Percentiles rank a stretch among this genome's conserved stretches.
Conservation (phyloP, 2,113 vertebrate genomes). For the Stictonetta naevosa region DNA sequence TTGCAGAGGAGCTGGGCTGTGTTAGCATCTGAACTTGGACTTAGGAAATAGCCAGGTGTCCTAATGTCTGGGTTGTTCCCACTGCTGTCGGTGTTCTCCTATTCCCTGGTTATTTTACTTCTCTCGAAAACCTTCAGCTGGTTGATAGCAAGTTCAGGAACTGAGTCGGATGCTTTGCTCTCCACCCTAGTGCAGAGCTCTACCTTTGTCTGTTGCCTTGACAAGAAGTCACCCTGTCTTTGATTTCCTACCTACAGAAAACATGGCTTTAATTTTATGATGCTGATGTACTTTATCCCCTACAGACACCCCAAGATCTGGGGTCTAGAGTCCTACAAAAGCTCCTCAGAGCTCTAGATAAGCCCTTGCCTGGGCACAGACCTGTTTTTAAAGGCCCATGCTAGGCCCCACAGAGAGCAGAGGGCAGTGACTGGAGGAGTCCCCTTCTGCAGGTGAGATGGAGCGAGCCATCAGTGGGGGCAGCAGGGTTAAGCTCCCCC, state of each 20-base stretch:
- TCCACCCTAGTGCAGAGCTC: too few species aligned
- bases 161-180: neutral
- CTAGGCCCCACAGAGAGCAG: neutral
- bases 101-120: neutral
- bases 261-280: neutral
- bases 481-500: neutral
- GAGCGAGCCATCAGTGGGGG: neutral
- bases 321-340: neutral
- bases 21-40: neutral
- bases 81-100: neutral
- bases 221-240: neutral
- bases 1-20: neutral
- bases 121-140: neutral
- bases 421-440: neutral
- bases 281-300: neutral
- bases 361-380: neutral
- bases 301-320: neutral
- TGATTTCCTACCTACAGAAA: neutral
- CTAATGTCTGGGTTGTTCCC: neutral
- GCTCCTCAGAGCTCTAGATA: neutral
- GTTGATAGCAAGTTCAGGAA: neutral
- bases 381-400: neutral
- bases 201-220: neutral
- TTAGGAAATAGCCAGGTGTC: neutral
- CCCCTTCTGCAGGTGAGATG: neutral